These are phyloP conservation scores for Megalops cyprinoides DNA, from an alignment of 2,797 vertebrate species.

Conservation along the genomic window DNA sequence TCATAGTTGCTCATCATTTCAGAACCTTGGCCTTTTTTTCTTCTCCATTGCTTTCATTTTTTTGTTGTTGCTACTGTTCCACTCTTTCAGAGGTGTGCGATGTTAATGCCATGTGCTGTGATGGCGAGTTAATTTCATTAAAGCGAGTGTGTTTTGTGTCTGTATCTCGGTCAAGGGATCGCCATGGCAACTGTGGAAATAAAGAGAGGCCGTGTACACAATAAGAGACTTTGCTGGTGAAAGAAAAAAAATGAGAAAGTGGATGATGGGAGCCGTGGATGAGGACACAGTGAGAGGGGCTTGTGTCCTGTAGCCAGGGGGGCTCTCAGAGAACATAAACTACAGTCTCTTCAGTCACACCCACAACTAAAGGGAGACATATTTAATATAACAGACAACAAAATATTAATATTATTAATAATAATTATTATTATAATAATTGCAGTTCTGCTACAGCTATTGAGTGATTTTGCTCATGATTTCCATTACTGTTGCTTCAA, in stretches of 20 bases:
- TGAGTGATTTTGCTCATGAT: no score
- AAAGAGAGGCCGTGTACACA: constrained; percentile 24
- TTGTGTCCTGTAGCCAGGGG: neutral
- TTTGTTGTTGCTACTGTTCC: neutral
- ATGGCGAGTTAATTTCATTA: constrained; percentile 19
- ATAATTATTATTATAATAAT: no score
- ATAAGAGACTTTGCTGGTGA: neutral
- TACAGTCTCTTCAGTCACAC: no score
- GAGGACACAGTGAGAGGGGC: neutral
- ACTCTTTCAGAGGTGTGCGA: neutral
- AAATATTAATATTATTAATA: no score
- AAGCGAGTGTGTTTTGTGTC: constrained; percentile 6
- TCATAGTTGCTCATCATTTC: no score
- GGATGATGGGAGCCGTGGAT: neutral
- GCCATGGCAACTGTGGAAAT: constrained; percentile 30
- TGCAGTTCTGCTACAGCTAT: no score
- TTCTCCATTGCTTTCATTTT: neutral
- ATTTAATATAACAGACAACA: no score
- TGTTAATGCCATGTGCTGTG: no score
- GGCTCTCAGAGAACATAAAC: neutral
- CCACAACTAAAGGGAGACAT: no score
- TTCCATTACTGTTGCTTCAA: no score
- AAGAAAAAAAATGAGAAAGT: constrained; percentile 7
- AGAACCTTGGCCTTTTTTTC: neutral
- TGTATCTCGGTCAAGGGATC: constrained; percentile 23